phyloP scores from a whole-genome alignment of 2,797 vertebrate species.

The Falco biarmicus region DNA sequence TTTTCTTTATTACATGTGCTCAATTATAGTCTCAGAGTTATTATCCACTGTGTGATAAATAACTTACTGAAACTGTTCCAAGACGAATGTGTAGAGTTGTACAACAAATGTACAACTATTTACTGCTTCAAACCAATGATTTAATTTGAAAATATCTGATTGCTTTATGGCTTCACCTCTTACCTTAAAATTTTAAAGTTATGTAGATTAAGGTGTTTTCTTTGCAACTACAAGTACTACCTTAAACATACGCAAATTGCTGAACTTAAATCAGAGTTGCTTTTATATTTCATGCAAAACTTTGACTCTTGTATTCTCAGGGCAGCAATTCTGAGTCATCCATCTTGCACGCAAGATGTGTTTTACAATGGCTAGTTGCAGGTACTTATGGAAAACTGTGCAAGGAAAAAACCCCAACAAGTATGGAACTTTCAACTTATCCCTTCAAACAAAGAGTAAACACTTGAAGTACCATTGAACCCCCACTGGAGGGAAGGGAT shows the following conservation, averaged over 20 bases:
- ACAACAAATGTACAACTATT: neutral
- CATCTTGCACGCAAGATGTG: neutral
- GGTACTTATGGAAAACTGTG: neutral
- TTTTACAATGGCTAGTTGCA: neutral
- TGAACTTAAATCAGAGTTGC: neutral
- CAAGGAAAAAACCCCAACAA: neutral
- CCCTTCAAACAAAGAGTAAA: too few relatives aligned
- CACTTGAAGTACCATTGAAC: too few relatives aligned
- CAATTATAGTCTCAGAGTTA: neutral
- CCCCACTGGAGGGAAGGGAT: too few relatives aligned
- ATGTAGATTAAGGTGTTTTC: neutral
- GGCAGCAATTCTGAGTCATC: neutral
- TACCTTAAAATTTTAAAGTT: neutral
- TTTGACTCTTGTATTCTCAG: neutral
- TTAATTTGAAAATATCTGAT: neutral
- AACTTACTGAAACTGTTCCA: neutral
- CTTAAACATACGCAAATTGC: neutral
- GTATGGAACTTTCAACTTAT: too few relatives aligned
- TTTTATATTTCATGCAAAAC: neutral
- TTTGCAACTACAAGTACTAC: neutral
- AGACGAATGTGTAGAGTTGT: neutral
- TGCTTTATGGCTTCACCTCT: neutral
- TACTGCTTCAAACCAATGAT: neutral
- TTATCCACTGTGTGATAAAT: neutral
- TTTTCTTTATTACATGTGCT: neutral